Conservation (phyloP, 2,888 invertebrate species). For the Nemapogon koenigi region DNA sequence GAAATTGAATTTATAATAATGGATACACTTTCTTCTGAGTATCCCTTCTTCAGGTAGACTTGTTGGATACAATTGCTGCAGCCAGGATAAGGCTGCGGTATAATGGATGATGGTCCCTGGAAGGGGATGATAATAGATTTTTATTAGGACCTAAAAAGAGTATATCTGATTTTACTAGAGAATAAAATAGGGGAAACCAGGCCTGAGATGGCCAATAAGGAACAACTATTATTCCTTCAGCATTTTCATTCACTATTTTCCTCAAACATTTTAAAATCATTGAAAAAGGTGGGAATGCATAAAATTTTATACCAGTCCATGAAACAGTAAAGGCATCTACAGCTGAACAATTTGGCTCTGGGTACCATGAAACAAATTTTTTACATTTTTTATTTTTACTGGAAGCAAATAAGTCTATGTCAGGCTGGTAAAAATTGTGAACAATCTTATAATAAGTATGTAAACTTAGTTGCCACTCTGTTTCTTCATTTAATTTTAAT, state of each 20-base stretch:
- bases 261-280: conserved; percentile 11
- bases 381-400: not conserved
- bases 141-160: conserved; percentile 16
- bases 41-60: conserved; percentile 10
- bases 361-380: not conserved
- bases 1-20: conserved; percentile 17
- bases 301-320: not conserved
- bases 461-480: conserved; percentile 1
- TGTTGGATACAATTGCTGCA: conserved; percentile 12
- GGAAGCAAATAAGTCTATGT: not conserved
- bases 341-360: not conserved
- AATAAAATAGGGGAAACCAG: conserved; percentile 17
- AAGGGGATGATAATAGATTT: conserved; percentile 17
- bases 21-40: not conserved
- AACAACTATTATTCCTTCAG: conserved; percentile 18
- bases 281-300: too few species aligned
- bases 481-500: not conserved
- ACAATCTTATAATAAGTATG: not conserved
- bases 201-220: conserved; percentile 19
- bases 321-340: not conserved
- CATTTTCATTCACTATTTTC: conserved; percentile 15
- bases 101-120: conserved; percentile 16
- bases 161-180: conserved; percentile 13
- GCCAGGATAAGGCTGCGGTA: conserved; percentile 15
- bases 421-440: not conserved